These are phyloP conservation scores for Macropodus opercularis DNA, from an alignment of 2,797 vertebrate species.

Conservation along the genomic window DNA sequence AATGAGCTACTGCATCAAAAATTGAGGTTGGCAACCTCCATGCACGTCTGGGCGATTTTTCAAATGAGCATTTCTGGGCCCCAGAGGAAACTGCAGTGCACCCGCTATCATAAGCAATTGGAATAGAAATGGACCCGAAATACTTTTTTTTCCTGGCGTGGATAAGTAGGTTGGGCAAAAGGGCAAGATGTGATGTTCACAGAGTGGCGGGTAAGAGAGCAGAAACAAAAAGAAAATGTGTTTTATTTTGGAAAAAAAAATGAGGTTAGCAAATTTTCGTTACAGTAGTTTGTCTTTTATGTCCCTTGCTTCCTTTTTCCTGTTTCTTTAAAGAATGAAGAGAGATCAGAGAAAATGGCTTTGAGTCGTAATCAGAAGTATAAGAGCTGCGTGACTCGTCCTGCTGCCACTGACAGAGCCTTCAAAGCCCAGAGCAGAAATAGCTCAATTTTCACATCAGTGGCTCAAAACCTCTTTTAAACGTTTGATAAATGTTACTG, in stretches of 20 bases:
- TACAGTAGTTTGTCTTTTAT: slow-evolving; percentile 31
- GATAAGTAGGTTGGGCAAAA: slow-evolving; percentile 68
- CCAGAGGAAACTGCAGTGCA: slow-evolving; percentile 65
- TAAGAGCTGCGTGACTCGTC: slow-evolving; percentile 23
- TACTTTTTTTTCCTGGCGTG: slow-evolving; percentile 55
- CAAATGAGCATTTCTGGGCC: slow-evolving; percentile 76
- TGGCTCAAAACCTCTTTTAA: slow-evolving; percentile 40
- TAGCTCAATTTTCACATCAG: slow-evolving; percentile 49
- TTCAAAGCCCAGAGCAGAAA: slow-evolving; percentile 59
- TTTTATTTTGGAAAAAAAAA: slow-evolving; percentile 59
- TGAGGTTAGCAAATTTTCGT: slow-evolving; percentile 53
- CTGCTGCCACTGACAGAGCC: slow-evolving; percentile 43
- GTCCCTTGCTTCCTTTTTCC: slow-evolving; percentile 23
- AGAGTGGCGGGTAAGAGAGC: slow-evolving; percentile 49
- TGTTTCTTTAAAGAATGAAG: slow-evolving; percentile 42
- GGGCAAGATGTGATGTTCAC: slow-evolving; percentile 74
- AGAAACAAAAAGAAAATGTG: slow-evolving; percentile 54
- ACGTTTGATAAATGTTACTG: slow-evolving; percentile 50
- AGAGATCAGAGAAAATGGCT: slow-evolving; percentile 59
- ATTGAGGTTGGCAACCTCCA: slow-evolving; percentile 81
- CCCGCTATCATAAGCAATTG: slow-evolving; percentile 75
- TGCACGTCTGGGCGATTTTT: slow-evolving; percentile 77
- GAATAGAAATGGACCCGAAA: slow-evolving; percentile 73
- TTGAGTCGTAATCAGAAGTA: slow-evolving; percentile 47
- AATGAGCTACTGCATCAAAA: slow-evolving; percentile 80